These are phyloP conservation scores for Synergus itoensis DNA, from an alignment of 2,888 invertebrate species.

Conservation along the genomic window DNA sequence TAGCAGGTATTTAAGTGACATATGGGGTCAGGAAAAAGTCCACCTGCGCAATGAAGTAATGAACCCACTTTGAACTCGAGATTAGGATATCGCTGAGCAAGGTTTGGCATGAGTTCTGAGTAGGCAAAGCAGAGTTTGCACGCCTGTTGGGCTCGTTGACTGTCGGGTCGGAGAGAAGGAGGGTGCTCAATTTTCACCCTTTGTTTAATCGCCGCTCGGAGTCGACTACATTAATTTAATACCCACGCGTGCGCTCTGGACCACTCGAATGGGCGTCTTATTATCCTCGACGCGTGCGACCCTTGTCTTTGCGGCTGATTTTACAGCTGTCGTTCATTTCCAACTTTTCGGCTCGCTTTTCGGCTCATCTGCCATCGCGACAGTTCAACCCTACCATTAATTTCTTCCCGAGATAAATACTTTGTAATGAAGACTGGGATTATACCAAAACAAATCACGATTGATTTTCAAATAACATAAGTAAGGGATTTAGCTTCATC, in stretches of 20 bases:
- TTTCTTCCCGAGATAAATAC: constrained; percentile 3
- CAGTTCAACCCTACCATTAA: constrained; percentile 25
- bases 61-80: neutral
- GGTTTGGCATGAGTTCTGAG: constrained; percentile 42
- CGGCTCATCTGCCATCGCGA: constrained; percentile 32
- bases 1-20: neutral
- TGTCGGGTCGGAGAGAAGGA: constrained; percentile 55
- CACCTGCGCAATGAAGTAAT: constrained; percentile 20
- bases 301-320: constrained; percentile 46
- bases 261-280: constrained; percentile 61
- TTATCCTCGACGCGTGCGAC: constrained; percentile 47
- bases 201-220: constrained; percentile 75
- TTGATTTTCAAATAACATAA: neutral
- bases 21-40: constrained; percentile 1
- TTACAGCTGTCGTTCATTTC: constrained; percentile 34
- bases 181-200: constrained; percentile 75
- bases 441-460: neutral
- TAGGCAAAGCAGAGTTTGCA: constrained; percentile 48
- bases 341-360: constrained; percentile 8
- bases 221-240: constrained; percentile 76
- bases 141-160: constrained; percentile 50
- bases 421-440: neutral
- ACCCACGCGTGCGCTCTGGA: constrained; percentile 68
- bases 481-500: too few relatives aligned
- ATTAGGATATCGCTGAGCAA: constrained; percentile 15